Conservation (phyloP, 2,888 invertebrate species). For the Cephonodes hylas region DNA sequence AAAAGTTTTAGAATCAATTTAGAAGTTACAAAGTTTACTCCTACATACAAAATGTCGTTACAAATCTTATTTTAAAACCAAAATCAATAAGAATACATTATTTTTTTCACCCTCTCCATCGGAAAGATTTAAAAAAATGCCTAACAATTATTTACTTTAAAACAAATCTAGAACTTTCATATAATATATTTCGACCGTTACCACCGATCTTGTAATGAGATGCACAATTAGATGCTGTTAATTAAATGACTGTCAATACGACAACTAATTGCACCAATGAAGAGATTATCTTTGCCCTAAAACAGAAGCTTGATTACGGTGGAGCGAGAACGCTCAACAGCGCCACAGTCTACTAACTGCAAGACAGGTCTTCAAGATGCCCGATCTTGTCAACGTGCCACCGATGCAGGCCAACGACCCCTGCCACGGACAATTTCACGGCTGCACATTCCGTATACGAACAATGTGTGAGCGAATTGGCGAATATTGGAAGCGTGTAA, state of each 20-base stretch:
- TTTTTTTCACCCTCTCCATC: no score
- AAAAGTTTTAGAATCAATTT: no score
- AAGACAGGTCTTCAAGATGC: slow-evolving; percentile 29
- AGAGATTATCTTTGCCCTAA: slow-evolving; percentile 32
- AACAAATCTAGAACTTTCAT: no score
- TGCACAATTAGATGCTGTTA: no score
- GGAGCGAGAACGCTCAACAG: slow-evolving; percentile 32
- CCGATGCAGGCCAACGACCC: slow-evolving; percentile 26
- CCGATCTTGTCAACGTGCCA: slow-evolving; percentile 25
- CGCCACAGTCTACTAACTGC: slow-evolving; percentile 48
- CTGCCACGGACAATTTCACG: slow-evolving; percentile 33
- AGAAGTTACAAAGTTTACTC: no score
- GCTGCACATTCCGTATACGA: slow-evolving; percentile 19
- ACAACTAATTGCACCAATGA: neutral
- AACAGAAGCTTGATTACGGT: slow-evolving; percentile 34
- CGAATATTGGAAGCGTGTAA: neutral
- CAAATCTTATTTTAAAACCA: no score
- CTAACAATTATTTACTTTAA: no score
- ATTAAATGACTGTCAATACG: neutral
- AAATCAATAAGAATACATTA: no score
- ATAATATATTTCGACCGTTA: no score
- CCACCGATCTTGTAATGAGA: no score
- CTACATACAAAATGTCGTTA: no score
- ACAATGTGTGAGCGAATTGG: slow-evolving; percentile 10
- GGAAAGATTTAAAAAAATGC: no score